These are phyloP conservation scores for Elysia crispata DNA, from an alignment of 2,888 invertebrate species.

Conservation along the genomic window DNA sequence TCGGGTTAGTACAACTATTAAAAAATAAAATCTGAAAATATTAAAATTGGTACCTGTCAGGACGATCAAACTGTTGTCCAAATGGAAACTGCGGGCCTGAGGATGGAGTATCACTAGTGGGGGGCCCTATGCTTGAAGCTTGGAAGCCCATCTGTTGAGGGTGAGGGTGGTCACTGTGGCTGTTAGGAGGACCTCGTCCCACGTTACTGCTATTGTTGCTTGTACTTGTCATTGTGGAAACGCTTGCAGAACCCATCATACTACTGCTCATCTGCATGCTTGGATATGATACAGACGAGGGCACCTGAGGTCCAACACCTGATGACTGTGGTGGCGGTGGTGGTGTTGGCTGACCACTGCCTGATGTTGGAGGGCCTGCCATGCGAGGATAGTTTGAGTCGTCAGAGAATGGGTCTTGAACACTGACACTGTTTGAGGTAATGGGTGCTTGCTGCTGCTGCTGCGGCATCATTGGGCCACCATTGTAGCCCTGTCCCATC, in stretches of 20 bases:
- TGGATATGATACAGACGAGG: slow-evolving; percentile 25
- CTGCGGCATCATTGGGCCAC: slow-evolving; percentile 40
- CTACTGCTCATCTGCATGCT: slow-evolving; percentile 42
- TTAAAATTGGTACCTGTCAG: slow-evolving; percentile 62
- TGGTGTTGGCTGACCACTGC: slow-evolving; percentile 23
- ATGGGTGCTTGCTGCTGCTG: slow-evolving; percentile 47
- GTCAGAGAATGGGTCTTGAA: slow-evolving; percentile 77
- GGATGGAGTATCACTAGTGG: slow-evolving; percentile 37
- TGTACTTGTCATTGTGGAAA: slow-evolving; percentile 31
- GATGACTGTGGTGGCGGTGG: slow-evolving; percentile 46
- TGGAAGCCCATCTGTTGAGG: slow-evolving; percentile 41
- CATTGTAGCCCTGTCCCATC: slow-evolving; percentile 50
- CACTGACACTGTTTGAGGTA: slow-evolving; percentile 72
- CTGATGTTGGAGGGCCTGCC: slow-evolving; percentile 41
- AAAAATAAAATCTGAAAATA: slow-evolving; percentile 3
- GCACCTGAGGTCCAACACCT: slow-evolving; percentile 54
- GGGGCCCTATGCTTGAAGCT: slow-evolving; percentile 11
- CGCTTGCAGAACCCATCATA: neutral
- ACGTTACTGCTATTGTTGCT: slow-evolving; percentile 37
- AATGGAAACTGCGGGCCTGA: slow-evolving; percentile 61
- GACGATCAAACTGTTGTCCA: slow-evolving; percentile 67
- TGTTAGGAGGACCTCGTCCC: slow-evolving; percentile 38
- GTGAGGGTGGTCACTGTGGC: slow-evolving; percentile 24
- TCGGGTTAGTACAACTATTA: too few relatives aligned
- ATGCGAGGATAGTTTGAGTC: slow-evolving; percentile 62